Evolutionary conservation across 2,888 invertebrate genomes (phyloP).

Genomic region (Phytoseiulus persimilis): DNA sequence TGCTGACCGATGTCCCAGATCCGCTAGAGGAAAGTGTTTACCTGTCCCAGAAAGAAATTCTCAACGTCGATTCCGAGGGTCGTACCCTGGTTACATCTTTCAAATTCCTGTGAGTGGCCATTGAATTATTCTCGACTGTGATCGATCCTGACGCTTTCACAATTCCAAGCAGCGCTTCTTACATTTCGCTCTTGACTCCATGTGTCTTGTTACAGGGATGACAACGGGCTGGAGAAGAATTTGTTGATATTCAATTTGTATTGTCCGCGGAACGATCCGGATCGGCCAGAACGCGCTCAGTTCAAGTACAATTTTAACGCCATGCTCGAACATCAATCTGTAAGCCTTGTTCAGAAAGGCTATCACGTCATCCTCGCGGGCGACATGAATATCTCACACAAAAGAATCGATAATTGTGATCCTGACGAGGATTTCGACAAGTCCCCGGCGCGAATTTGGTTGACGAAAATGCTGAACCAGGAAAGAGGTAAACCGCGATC

Average conservation of each 20-base stretch:
- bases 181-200: no score
- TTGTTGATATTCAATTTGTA: conserved; percentile 53
- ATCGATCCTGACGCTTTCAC: no score
- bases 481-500: not conserved
- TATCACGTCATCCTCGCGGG: conserved; percentile 54
- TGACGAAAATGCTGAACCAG: conserved; percentile 36
- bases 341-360: conserved; percentile 50
- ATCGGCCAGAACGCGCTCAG: conserved; percentile 50
- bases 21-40: conserved; percentile 43
- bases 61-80: conserved; percentile 53
- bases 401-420: conserved; percentile 53
- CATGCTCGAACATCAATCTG: conserved; percentile 51
- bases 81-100: conserved; percentile 51
- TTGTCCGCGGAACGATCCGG: conserved; percentile 53
- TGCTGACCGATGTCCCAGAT: not conserved
- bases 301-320: conserved; percentile 53
- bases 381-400: conserved; percentile 54
- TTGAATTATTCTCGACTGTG: not conserved
- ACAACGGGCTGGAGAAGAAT: not conserved
- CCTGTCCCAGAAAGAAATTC: conserved; percentile 6
- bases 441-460: conserved; percentile 40
- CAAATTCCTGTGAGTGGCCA: conserved; percentile 39
- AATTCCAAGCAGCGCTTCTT: no score
- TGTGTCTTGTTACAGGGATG: not conserved
- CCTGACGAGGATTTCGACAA: conserved; percentile 47